Percentiles rank a stretch among this genome's conserved stretches.
Evolutionary conservation across 2,113 vertebrate genomes (phyloP).

Genomic region (Gobiocypris rarus): DNA sequence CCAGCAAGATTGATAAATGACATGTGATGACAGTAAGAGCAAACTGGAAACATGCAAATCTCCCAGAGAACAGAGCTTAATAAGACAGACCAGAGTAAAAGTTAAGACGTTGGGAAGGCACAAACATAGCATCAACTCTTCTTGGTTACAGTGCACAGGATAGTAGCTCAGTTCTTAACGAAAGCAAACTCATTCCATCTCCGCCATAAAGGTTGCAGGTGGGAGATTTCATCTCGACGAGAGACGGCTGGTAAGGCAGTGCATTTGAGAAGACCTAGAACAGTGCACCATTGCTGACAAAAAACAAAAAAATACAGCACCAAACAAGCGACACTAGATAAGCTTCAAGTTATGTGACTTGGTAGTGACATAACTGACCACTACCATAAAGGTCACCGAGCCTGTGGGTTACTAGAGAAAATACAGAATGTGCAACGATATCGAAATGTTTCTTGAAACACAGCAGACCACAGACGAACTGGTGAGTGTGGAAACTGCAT

Average conservation of each 20-base stretch:
- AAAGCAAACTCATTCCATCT: constrained; percentile 28
- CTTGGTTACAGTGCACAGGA: constrained; percentile 51
- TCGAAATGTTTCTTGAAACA: not conserved
- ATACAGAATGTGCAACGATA: not conserved
- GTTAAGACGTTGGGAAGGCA: constrained; percentile 54
- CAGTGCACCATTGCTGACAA: constrained; percentile 19
- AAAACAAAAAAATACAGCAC: not conserved
- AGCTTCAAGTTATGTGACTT: constrained; percentile 43
- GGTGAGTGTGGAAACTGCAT: constrained; percentile 52
- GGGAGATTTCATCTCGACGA: not conserved
- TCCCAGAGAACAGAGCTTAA: constrained; percentile 19
- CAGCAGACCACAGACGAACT: not conserved
- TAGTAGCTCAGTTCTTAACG: constrained; percentile 22
- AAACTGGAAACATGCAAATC: not conserved
- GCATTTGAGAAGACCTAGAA: constrained; percentile 21
- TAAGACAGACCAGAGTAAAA: constrained; percentile 14
- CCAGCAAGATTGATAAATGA: not conserved
- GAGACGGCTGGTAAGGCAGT: constrained; percentile 52
- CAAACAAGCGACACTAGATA: constrained; percentile 9
- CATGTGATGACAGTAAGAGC: not conserved
- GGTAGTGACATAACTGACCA: not conserved
- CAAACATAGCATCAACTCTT: constrained; percentile 38
- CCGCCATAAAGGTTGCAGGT: not conserved
- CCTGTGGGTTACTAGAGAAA: constrained; percentile 17
- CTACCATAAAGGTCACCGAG: constrained; percentile 31